Base-by-base conservation (phyloP, 2,113 vertebrate genomes). In the Pristiophorus japonicus region DNA sequence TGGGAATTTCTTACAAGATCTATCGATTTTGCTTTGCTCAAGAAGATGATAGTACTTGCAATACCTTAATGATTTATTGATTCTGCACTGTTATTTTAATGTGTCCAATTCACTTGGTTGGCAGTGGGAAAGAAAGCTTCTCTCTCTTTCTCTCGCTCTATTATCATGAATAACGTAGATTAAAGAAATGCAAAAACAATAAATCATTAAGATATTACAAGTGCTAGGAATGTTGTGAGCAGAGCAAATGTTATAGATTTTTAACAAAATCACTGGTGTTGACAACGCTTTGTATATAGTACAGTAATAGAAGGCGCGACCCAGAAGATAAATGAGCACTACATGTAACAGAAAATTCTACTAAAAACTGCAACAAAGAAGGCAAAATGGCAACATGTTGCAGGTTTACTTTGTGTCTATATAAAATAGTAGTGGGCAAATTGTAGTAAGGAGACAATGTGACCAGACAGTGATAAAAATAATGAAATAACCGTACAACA, bases 61-160 rank as follows among this genome's bases (percentile, higher is more conserved):
- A 92, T 92, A n/a, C 12, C 88, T 63, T n/a, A 92, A 51, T 92
- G 88, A 63, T 63, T 92, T 92, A 92, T 92, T 92, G 88, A 63
- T 92, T 92, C 88, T 20, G 30, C 16, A 63, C 88, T 92, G 38
- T 81, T 81, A 81, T 92, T 92, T 92, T 92, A 63, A 92, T 92
- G n/a, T 92, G 88, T 4, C 88, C 88, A 92, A 63, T 92, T 62
- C 30, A 91, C 34, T 91, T 22, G 34, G 55, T 63, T 92, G 59
- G n/a, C 34, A 20, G 42, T 14, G 85, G 34, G 59, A 92, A 92
- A 22, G 88, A 92, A 59, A 65, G 59, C n/a, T 63, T 92, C 59
- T 62, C 34, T 92, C n/a, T 42, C 34, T 92, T 12, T 42, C 88
- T 38, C 59, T 92, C 88, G 18, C 38, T 67, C 66, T 63, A 62